These are phyloP conservation scores for Drosophila kohkoa DNA, from an alignment of 1,140 invertebrate genomes.

Conservation along the genomic window DNA sequence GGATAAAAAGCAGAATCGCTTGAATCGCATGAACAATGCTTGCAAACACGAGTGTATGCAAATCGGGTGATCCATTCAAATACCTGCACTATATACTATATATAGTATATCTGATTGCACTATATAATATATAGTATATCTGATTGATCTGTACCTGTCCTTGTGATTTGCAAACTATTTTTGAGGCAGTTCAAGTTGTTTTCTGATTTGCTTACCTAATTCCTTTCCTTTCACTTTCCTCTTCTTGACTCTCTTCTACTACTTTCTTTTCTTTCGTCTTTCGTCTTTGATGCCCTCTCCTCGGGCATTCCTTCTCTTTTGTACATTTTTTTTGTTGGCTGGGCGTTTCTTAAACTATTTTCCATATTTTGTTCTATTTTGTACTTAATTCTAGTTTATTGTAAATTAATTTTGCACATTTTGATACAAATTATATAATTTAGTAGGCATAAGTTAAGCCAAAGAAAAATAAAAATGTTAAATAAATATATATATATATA, in stretches of 20 bases:
- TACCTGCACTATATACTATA: too few relatives aligned
- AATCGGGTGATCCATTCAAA: too few relatives aligned
- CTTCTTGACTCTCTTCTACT: conserved; percentile 1
- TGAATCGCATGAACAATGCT: not conserved
- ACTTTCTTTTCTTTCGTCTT: conserved; percentile 2
- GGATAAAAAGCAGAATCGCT: not conserved
- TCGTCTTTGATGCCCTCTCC: not conserved
- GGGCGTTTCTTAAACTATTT: conserved; percentile 35
- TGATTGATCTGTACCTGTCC: not conserved
- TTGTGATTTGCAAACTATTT: conserved; percentile 4
- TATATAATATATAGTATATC: too few relatives aligned
- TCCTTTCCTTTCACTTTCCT: not conserved
- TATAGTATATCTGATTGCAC: too few relatives aligned
- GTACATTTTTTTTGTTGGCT: conserved; percentile 60
- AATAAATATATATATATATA: conserved; percentile 41
- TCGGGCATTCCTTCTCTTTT: conserved; percentile 50
- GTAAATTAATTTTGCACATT: conserved; percentile 74
- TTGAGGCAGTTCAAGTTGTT: not conserved
- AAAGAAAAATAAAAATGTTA: conserved; percentile 75
- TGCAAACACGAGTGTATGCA: too few relatives aligned
- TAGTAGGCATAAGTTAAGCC: conserved; percentile 79
- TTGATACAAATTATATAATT: conserved; percentile 67
- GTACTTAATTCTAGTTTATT: conserved; percentile 77
- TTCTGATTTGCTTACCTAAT: not conserved
- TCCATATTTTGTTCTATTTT: conserved; percentile 54